Base-by-base conservation (phyloP, 1,140 invertebrate species). In the Drosophila nannoptera region DNA sequence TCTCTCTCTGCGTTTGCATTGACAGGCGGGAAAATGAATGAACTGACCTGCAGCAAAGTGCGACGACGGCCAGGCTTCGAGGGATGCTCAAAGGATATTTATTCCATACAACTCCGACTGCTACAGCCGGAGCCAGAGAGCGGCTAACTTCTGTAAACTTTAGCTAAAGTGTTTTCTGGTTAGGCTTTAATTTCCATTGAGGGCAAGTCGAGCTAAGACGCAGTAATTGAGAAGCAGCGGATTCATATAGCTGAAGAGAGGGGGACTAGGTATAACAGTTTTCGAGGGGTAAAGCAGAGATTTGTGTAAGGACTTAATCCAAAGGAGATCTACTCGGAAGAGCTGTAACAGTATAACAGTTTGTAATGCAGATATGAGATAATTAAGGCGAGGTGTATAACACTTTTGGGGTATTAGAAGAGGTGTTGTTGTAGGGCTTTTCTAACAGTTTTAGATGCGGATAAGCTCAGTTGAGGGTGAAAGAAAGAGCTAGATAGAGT, bases 1-100 rank as follows among this genome's bases (percentile, higher is more conserved):
- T n/a, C n/a, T n/a, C n/a, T 42, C 8, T 43, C 40, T 9, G 52
- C 60, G 16, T 69, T 58, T 64, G 67, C 67, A 64, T 69, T 64
- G 67, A 69, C 67, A 64, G 52, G 4, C 49, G 14, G 49, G 40
- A 32, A 46, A 70, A 70, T 70, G 63, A 70, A 70, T 70, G 63
- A 70, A 70, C 62, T 70, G 62, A 70, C 55, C 53, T 48, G 29
- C 42, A 40, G 7, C 22, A 43, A 43, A 14, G 40, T 5, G 35
- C 32, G 29, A 12, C 22, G 7, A 2, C 11, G 4, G 31, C 8
- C 4, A 9, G n/a, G 8, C 4, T 7, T 43, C 9, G 2, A 9
- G 16, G 35, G 7, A 3, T 31, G n/a, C 42, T 48, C 42, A 31
- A 36, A 12, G 35, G 22, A 55, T 50, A 69, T 64, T 64, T 45